A percentile compares a stretch with the other conserved stretches of the same genome.
These are phyloP conservation scores for Serrognathus titanus DNA, from an alignment of 2,888 invertebrate species.

Conservation along the genomic window DNA sequence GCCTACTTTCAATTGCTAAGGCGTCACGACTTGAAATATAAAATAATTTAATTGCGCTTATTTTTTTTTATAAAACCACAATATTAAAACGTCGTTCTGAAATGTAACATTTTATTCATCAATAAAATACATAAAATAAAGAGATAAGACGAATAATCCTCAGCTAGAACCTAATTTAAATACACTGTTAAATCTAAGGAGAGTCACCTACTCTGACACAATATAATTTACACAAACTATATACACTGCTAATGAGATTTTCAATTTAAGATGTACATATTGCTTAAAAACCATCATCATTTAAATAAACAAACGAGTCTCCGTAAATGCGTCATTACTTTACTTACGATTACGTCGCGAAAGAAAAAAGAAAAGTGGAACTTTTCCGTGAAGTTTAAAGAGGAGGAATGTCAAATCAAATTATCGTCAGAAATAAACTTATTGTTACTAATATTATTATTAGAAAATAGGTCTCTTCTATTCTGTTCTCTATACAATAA, in stretches of 20 bases:
- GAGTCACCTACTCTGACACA: slow-evolving; percentile 6
- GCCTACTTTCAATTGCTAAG: no score
- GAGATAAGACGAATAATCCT: not conserved
- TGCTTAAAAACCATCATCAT: slow-evolving; percentile 7
- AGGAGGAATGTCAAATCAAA: not conserved
- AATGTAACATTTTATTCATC: slow-evolving; percentile 2
- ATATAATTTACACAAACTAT: slow-evolving; percentile 20
- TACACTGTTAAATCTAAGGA: slow-evolving; percentile 9
- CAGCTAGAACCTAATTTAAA: slow-evolving; percentile 6
- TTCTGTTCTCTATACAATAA: slow-evolving; percentile 6
- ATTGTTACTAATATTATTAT: slow-evolving; percentile 7
- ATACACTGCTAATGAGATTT: slow-evolving; percentile 17
- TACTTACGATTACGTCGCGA: not conserved
- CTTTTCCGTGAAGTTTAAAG: not conserved
- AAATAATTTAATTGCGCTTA: no score
- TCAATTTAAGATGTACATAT: slow-evolving; percentile 9
- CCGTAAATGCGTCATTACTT: not conserved
- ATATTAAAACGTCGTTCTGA: not conserved
- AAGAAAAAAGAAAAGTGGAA: not conserved
- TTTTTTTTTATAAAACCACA: no score
- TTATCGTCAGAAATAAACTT: not conserved
- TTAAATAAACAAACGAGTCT: slow-evolving; percentile 4
- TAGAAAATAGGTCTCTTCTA: not conserved
- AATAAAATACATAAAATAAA: slow-evolving; percentile 1
- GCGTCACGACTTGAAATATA: no score